Conservation (phyloP, 2,888 invertebrate species). For the Cantharis flavilabris region DNA sequence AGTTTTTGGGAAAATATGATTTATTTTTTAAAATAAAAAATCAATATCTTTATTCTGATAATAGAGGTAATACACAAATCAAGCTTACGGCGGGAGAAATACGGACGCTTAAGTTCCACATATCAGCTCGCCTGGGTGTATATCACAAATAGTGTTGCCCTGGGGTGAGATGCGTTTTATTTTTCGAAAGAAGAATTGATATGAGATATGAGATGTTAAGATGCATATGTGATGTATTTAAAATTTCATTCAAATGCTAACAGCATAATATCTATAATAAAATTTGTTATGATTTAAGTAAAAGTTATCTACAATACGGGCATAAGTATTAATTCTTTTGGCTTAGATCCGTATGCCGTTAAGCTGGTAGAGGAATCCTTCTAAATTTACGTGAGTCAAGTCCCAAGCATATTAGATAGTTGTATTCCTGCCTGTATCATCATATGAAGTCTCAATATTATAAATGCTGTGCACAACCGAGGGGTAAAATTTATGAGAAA, state of each 20-base stretch:
- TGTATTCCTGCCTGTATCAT: slow-evolving; percentile 53
- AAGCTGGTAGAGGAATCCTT: not conserved
- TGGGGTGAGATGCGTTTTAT: slow-evolving; percentile 47
- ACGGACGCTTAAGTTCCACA: slow-evolving; percentile 37
- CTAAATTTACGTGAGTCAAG: not conserved
- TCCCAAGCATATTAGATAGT: not conserved
- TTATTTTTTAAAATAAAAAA: slow-evolving; percentile 18
- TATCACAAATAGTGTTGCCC: slow-evolving; percentile 46
- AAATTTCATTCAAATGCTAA: slow-evolving; percentile 20
- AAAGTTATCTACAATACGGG: not conserved
- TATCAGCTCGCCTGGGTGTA: slow-evolving; percentile 42
- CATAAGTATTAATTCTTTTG: not conserved
- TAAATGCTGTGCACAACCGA: slow-evolving; percentile 49
- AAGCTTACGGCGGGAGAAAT: slow-evolving; percentile 35
- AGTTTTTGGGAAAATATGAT: not conserved
- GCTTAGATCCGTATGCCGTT: not conserved
- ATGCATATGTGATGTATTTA: slow-evolving; percentile 40
- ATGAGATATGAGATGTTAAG: slow-evolving; percentile 43
- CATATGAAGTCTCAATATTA: slow-evolving; percentile 49
- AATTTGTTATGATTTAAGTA: not conserved
- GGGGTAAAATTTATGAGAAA: slow-evolving; percentile 56
- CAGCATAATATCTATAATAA: slow-evolving; percentile 7
- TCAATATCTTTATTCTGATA: slow-evolving; percentile 34
- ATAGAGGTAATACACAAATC: slow-evolving; percentile 40
- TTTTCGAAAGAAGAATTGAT: slow-evolving; percentile 48